These are phyloP conservation scores for Priocnemis perturbator DNA, from an alignment of 2,888 invertebrate genomes.

Conservation along the genomic window DNA sequence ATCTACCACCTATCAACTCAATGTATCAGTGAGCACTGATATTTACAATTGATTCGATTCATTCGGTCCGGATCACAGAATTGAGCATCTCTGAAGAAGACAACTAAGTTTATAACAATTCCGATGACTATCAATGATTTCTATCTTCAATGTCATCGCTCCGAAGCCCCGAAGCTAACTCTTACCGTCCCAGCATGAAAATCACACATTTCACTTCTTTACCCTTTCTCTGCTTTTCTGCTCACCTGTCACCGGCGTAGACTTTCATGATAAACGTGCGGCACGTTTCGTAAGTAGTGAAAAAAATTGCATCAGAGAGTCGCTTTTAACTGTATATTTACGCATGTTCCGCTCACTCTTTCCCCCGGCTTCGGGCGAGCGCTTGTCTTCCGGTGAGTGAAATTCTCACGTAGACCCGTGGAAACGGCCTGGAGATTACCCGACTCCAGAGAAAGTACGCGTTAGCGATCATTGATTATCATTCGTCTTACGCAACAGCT, in stretches of 20 bases:
- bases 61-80: no score
- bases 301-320: slow-evolving; percentile 61
- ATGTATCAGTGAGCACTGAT: no score
- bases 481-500: slow-evolving; percentile 35
- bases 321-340: background rate
- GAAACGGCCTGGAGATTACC: slow-evolving; percentile 30
- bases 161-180: no score
- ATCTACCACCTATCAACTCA: no score
- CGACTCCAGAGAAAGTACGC: slow-evolving; percentile 51
- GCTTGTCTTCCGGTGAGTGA: slow-evolving; percentile 36
- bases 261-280: slow-evolving; percentile 38
- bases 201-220: background rate
- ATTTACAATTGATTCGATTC: no score
- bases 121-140: no score
- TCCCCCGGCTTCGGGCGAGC: slow-evolving; percentile 20
- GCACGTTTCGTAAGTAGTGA: slow-evolving; percentile 58
- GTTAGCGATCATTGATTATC: slow-evolving; percentile 30
- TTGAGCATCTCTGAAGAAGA: no score
- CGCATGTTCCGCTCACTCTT: slow-evolving; percentile 11
- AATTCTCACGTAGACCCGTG: slow-evolving; percentile 42
- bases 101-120: no score
- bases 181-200: no score
- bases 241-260: slow-evolving; percentile 28
- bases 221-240: background rate
- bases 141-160: no score